Conservation (phyloP, 2,113 vertebrate species). For the Brachypodius melanocephalos region DNA sequence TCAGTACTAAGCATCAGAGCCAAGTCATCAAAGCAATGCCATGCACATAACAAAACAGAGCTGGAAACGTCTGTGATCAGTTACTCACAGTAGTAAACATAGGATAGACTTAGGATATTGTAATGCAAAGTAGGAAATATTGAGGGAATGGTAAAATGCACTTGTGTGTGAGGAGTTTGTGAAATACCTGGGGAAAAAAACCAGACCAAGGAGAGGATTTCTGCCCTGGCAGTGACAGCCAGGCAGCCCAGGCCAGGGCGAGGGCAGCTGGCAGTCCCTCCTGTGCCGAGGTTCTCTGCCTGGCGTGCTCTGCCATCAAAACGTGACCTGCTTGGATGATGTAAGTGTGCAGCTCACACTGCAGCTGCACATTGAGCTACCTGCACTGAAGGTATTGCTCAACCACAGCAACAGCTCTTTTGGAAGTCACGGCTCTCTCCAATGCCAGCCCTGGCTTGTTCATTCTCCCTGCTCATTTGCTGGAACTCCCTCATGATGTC, state of each 20-base stretch:
- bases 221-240: background rate
- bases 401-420: background rate
- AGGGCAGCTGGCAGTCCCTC: background rate
- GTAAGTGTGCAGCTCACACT: background rate
- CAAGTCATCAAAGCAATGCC: background rate
- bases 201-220: background rate
- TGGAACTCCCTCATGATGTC: background rate
- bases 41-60: background rate
- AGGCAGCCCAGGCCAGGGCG: background rate
- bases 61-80: background rate
- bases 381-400: background rate
- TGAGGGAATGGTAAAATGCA: background rate
- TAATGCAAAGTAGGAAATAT: background rate
- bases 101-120: background rate
- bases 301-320: background rate
- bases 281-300: background rate
- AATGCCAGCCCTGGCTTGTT: background rate
- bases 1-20: background rate
- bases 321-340: fast-evolving
- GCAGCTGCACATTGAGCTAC: background rate
- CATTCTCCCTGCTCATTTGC: fast-evolving
- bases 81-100: background rate
- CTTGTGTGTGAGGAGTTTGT: background rate
- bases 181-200: background rate
- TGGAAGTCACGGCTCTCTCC: background rate